Evolutionary conservation across 23 tunicate genomes (phyloP), one percentile per base, ranked within the genome.

Genomic region (Corella eumyota): DNA sequence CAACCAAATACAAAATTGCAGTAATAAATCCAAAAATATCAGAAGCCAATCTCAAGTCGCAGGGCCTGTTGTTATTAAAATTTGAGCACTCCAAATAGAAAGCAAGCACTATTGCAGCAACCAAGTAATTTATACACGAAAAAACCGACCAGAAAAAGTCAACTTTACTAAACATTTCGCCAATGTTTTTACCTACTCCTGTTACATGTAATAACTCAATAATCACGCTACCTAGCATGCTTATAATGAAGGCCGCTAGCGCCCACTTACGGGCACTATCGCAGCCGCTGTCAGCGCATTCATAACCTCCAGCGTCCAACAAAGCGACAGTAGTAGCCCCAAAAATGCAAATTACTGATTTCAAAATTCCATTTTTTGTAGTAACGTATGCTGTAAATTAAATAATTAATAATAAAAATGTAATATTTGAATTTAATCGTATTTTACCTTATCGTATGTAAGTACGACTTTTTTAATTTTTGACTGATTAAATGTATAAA

Each of bases 111-210:
- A 84, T 75, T 2, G 94, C 69, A 3, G 81, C 94, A 5, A 72
- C 51, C 20, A 84, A 58, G 33, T 67, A 84, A 47, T 76, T 59
- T 1, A 84, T 27, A 56, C 52, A 75, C 2, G 83, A 75, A 62
- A 84, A 75, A 29, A 57, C 73, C 30, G 94, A 69, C 94, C 94
- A 84, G 1, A 75, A 38, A 54, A 84, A 76, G 38, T 84, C 94
- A 58, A 62, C 47, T 13, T 36, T 69, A 2, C 65, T 56, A n/a
- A 84, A 50, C 7, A 25, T 32, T 19, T 46, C 50, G 1, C 68
- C 73, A 26, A 84, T 61, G 34, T 67, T 84, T 32, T 37, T 62
- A 33, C 32, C 61, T 58, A 84, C 24, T 6, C 69, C 69, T 6
- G 75, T 75, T 28, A 84, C 45, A 63, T 77, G 74, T 20, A 84